Base-by-base conservation (phyloP, 2,888 invertebrate genomes). In the Aquatica leii region DNA sequence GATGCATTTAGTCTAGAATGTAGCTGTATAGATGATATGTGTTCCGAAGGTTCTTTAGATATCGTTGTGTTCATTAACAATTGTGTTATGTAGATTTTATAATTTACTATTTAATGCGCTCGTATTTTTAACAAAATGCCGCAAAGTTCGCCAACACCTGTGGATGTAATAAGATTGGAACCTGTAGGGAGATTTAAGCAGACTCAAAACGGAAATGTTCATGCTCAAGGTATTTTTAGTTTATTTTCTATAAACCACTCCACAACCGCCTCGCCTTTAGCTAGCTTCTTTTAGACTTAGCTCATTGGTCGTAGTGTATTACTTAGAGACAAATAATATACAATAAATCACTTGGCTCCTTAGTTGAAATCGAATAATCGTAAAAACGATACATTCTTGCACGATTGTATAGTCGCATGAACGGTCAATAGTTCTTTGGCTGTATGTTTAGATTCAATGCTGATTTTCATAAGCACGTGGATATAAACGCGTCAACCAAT, bases 121-220 rank as follows among this genome's bases (percentile, higher is more conserved):
- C 60, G 65, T 63, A 64, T 70, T 62, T 63, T 53, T 59, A 65
- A 60, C 40, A 54, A 62, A 65, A 80, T 80, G 80, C 77, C 77
- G 54, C 75, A 77, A 73, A 76, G 73, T 67, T 73, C 76, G 50
- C 71, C 75, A 58, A 74, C 78, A 53, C 68, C 62, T 37, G 57
- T 46, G 35, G 87, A 87, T 78, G 84, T 85, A 70, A 88, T 88
- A 72, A 86, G 86, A 69, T 85, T 88, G 86, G 87, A 88, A 80
- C 87, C 87, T 5, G 83, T 88, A 79, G 87, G 87, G 77, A 86
- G 86, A 70, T 87, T 86, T 77, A 87, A 86, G 72, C 84, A 86
- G 77, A 86, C 86, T 64, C 84, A 87, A 70, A 87, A 88, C 83
- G 87, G 87, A 64, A 87, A 86, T 72, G 74, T 79, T 51, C 72